Base-by-base conservation (phyloP, 2,888 invertebrate species). In the Oegoconia quadripuncta region DNA sequence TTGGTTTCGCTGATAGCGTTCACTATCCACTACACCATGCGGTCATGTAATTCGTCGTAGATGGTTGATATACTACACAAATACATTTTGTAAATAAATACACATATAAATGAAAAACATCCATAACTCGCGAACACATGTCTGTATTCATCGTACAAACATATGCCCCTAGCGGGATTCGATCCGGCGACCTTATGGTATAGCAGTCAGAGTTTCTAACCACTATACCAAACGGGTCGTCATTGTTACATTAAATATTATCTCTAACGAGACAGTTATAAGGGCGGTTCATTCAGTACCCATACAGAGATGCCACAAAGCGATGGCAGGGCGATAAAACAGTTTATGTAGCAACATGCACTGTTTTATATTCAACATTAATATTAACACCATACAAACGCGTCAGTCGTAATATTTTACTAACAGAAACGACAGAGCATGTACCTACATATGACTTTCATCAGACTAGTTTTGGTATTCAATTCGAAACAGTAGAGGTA, bases 341-440 rank as follows among this genome's bases (percentile, higher is more conserved):
- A 48, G 51, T 64, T 59, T 56, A 55, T 58, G 52, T 59, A 62
- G 59, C 54, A 12, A 48, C 42, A 55, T 41, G 34, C 37, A 36
- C 73, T 72, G 64, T 46, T 84, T 75, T 82, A 82, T 80, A 86
- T 86, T 82, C 86, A 35, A 59, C 73, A 86, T 86, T 67, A 82
- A 86, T 86, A 86, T 86, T 86, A 81, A 86, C 74, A 52, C 55
- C 52, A 64, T 45, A 60, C 68, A 56, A 44, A 39, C 58, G 74
- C 84, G 84, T 83, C 84, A 83, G 49, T 31, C 41, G 13, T 33
- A 52, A 55, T 57, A 77, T 80, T 71, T 75, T 64, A 73, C 71
- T 72, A 54, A 72, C 75, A 75, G 65, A 74, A 64, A 45, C 52
- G 44, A 43, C 48, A 52, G 48, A 54, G 56, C 50, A 51, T 47